Percentiles rank a stretch among this genome's conserved stretches.
Evolutionary conservation across 2,113 vertebrate species (phyloP).

Genomic region (Rhinopithecus roxellana): DNA sequence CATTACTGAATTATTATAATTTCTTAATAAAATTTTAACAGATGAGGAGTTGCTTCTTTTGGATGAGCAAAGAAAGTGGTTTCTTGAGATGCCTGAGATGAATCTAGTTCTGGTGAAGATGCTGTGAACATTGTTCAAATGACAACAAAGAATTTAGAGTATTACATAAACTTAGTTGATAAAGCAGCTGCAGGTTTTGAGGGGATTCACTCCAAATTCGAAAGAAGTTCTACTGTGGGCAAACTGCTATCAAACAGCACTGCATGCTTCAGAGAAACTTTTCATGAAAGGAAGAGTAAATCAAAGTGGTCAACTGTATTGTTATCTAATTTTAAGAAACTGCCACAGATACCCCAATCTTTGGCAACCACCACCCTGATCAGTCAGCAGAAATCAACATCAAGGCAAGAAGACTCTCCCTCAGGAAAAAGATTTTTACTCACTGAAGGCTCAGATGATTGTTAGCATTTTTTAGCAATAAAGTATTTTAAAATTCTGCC

Average conservation of each 20-base stretch:
- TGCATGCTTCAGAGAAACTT: neutral
- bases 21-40: neutral
- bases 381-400: neutral
- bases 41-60: neutral
- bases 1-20: neutral
- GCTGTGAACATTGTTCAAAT: neutral
- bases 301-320: neutral
- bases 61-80: neutral
- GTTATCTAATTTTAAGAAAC: neutral
- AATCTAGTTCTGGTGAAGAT: neutral
- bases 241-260: neutral
- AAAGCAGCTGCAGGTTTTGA: neutral
- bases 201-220: neutral
- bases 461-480: neutral
- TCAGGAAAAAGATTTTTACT: neutral
- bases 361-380: neutral
- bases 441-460: neutral
- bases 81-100: neutral
- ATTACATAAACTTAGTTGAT: neutral
- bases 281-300: neutral
- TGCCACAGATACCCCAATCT: neutral
- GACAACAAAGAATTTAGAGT: neutral
- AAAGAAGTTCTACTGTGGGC: neutral
- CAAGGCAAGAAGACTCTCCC: neutral
- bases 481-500: neutral